These are phyloP conservation scores for Phrixothrix hirtus DNA, from an alignment of 2,888 invertebrate genomes.

Conservation along the genomic window DNA sequence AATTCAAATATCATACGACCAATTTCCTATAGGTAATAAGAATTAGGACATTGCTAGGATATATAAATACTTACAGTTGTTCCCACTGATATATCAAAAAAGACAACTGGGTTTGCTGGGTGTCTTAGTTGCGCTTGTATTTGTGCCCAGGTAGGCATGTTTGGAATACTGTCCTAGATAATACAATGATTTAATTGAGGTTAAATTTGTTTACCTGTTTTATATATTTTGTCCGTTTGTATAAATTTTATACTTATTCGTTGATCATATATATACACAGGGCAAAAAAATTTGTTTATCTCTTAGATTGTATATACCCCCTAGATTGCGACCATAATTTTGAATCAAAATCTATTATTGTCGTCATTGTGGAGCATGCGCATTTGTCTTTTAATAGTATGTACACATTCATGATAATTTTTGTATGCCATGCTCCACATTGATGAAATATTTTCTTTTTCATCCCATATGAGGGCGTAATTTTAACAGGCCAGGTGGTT, in stretches of 20 bases:
- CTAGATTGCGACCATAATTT: too few species aligned
- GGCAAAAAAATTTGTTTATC: background rate
- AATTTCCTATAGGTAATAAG: constrained; percentile 68
- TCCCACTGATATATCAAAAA: constrained; percentile 96
- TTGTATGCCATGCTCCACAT: too few species aligned
- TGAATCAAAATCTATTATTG: background rate
- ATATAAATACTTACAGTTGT: constrained; percentile 70
- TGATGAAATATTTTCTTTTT: too few species aligned
- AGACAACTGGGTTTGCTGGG: constrained; percentile 97
- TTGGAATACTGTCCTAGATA: too few species aligned
- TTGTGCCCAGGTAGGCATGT: constrained; percentile 94
- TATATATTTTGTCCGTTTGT: background rate
- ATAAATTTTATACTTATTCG: too few species aligned
- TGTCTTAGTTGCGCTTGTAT: constrained; percentile 87
- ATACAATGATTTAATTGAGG: background rate
- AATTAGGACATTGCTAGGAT: background rate
- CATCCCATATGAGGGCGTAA: too few species aligned
- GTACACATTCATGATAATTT: too few species aligned
- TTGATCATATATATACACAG: too few species aligned
- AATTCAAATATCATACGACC: constrained; percentile 98
- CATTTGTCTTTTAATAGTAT: too few species aligned
- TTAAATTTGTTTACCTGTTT: background rate
- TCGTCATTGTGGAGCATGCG: too few species aligned
- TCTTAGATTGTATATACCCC: too few species aligned
- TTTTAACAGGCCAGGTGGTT: too few species aligned